A percentile compares a stretch with the other conserved stretches of the same genome.
These are phyloP conservation scores for Laterallus jamaicensis DNA, from an alignment of 2,113 vertebrate genomes.

Conservation along the genomic window DNA sequence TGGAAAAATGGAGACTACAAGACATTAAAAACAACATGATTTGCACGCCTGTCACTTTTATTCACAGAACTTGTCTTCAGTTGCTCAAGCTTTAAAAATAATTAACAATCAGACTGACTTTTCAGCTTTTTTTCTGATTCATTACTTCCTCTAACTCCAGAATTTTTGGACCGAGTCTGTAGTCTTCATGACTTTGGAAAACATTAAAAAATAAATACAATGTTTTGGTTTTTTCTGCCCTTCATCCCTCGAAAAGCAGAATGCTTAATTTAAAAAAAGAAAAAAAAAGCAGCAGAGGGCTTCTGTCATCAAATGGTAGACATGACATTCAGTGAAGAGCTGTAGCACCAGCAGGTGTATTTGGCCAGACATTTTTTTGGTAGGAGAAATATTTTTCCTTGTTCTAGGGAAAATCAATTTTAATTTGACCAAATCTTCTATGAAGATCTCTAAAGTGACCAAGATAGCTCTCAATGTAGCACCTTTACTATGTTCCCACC, in stretches of 20 bases:
- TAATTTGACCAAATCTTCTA: not conserved
- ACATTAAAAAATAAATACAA: not conserved
- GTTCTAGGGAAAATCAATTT: not conserved
- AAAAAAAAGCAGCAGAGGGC: not conserved
- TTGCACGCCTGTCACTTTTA: not conserved
- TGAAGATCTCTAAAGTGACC: not conserved
- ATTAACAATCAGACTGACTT: not conserved
- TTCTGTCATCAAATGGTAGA: not conserved
- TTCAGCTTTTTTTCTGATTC: not conserved
- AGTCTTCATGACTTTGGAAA: not conserved
- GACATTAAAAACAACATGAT: not conserved
- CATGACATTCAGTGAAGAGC: not conserved
- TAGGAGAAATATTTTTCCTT: not conserved
- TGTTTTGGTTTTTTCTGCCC: not conserved
- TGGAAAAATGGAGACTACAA: not conserved
- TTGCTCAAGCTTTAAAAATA: not conserved
- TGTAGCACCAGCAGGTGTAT: not conserved
- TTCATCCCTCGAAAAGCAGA: not conserved
- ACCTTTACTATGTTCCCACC: fast-evolving
- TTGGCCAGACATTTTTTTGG: not conserved
- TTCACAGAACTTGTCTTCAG: not conserved
- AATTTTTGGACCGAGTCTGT: not conserved
- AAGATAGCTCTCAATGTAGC: not conserved
- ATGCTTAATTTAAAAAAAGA: not conserved
- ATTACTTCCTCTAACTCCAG: not conserved